These are phyloP conservation scores for Pogonomyrmex barbatus DNA, from an alignment of 1,140 invertebrate species.

Conservation along the genomic window DNA sequence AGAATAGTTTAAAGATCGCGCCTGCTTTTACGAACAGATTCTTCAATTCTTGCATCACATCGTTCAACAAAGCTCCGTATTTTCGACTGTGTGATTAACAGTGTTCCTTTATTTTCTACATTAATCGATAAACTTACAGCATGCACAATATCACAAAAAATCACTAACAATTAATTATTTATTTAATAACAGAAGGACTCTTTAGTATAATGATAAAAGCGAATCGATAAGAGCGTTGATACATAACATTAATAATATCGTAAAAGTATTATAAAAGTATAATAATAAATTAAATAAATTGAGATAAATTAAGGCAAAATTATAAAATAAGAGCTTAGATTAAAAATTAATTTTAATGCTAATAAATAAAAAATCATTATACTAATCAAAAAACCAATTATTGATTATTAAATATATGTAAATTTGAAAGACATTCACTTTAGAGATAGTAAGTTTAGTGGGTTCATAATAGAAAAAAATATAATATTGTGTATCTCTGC, in stretches of 20 bases:
- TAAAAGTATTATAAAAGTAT: neutral
- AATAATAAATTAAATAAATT: conserved; percentile 7
- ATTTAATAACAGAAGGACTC: neutral
- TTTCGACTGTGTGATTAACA: conserved; percentile 72
- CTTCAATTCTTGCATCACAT: conserved; percentile 74
- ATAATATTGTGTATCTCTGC: neutral
- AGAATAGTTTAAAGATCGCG: conserved; percentile 77
- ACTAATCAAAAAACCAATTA: neutral
- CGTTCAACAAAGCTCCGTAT: conserved; percentile 72
- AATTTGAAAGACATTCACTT: neutral
- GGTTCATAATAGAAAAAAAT: neutral
- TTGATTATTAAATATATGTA: neutral
- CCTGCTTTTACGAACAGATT: conserved; percentile 78
- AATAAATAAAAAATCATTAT: conserved; percentile 6
- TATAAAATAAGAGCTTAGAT: neutral
- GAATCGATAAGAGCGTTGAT: neutral
- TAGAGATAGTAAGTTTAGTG: too few relatives aligned
- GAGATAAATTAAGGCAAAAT: neutral
- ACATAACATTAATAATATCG: neutral
- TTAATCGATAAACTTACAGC: neutral
- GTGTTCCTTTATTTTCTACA: neutral
- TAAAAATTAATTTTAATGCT: neutral
- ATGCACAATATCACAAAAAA: conserved; percentile 9
- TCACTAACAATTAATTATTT: neutral
- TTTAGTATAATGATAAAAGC: neutral